Evolutionary conservation across 1,140 invertebrate genomes (phyloP).

Genomic region (Phymastichus coffea): DNA sequence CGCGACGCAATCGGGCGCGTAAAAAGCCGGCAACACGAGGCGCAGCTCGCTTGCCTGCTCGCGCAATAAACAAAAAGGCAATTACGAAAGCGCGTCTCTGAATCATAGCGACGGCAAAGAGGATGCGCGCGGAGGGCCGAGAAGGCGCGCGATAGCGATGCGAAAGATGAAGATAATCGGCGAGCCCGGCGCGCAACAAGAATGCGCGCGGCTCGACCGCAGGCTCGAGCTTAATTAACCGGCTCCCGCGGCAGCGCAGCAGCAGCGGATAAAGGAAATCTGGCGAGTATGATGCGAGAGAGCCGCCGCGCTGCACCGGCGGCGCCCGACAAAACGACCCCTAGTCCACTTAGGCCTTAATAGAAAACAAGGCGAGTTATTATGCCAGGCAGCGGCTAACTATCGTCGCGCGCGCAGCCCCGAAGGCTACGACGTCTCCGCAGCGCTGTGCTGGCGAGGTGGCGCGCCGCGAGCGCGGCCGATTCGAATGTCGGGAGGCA

Average conservation of each 20-base stretch:
- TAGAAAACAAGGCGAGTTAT: slow-evolving; percentile 6
- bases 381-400: no score
- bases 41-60: no score
- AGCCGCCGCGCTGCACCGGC: no score
- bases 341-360: neutral
- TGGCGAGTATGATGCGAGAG: no score
- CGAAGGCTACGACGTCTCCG: no score
- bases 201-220: slow-evolving; percentile 15
- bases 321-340: no score
- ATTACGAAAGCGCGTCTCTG: neutral
- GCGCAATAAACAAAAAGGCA: slow-evolving; percentile 6
- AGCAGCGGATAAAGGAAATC: neutral
- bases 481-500: no score
- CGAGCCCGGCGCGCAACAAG: neutral
- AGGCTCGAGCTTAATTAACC: slow-evolving; percentile 22
- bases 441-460: no score
- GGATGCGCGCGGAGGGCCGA: neutral
- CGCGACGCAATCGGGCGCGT: no score
- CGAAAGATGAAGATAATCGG: slow-evolving; percentile 23
- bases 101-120: neutral
- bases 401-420: no score
- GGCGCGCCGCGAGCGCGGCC: no score
- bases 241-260: neutral
- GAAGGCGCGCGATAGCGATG: slow-evolving; percentile 1
- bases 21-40: no score